Evolutionary conservation across 2,797 vertebrate species (phyloP), one percentile per base, ranked within the genome.

Genomic region (Microctenopoma steveboyesi): DNA sequence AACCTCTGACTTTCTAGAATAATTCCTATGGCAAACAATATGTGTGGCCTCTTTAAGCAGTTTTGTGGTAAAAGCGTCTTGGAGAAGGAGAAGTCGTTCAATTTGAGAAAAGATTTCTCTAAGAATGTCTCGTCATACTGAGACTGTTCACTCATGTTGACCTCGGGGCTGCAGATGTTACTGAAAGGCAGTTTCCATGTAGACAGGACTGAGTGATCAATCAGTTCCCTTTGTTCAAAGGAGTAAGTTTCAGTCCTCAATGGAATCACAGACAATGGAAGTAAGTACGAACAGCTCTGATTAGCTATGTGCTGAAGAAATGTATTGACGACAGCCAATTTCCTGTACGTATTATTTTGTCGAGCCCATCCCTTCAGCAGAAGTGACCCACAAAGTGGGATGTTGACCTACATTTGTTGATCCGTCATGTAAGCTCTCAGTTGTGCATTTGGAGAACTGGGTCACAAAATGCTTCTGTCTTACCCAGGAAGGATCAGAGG

Each of bases 341-440:
- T 22, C 5, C 7, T 14, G 27, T 22, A 45, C 1, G 0, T 16
- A 25, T 7, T 43, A 5, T 14, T 22, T 45, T 27, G 37, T 55
- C 22, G 1, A 22, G 45, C 27, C 33, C 39, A 70, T 35, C 7
- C 35, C 10, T 46, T 39, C 33, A 56, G 37, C 62, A 60, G 16
- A 10, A 43, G 49, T 58, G 53, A 54, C 61, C 66, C 46, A 74
- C 33, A 61, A 70, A 79, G 37, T 62, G 14, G 2, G 58, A 48
- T 16, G 65, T 25, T 81, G 86, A 76, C 76, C 85, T 76, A 86
- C 68, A 88, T 89, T 84, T 9, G 1, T 10, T 22, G 47, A 69
- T 70, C 39, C 16, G 14, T 60, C 58, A 39, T 58, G 53, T 50
- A 69, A 75, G 60, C 57, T 35, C 51, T 63, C 35, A n/a, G 58